Conservation (phyloP, 2,113 vertebrate genomes). For the Entelurus aequoreus region DNA sequence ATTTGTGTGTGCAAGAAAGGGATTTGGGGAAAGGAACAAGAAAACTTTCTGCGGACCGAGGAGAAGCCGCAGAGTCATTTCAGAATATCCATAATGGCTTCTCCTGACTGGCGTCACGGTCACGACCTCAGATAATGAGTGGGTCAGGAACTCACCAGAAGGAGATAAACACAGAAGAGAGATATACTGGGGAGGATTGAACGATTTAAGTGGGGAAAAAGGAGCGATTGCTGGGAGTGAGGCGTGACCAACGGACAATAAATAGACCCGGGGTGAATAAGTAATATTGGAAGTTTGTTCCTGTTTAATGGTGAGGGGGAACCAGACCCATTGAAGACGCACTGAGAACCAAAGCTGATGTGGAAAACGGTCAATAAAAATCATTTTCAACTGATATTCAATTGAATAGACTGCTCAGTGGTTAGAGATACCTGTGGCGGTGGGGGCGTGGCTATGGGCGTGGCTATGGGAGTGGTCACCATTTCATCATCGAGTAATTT, state of each 20-base stretch:
- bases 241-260: background rate
- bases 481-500: too few species aligned
- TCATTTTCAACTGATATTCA: too few species aligned
- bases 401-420: too few species aligned
- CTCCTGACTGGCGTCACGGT: background rate
- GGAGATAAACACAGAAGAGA: constrained; percentile 2
- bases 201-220: background rate
- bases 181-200: background rate
- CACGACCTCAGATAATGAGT: constrained; percentile 17
- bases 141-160: background rate
- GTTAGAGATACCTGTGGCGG: too few species aligned
- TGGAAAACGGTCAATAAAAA: too few species aligned
- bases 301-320: constrained; percentile 34
- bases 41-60: constrained; percentile 14
- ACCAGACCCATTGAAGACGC: constrained; percentile 14
- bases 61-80: constrained; percentile 22
- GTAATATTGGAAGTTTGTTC: constrained; percentile 34
- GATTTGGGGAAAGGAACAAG: constrained; percentile 17
- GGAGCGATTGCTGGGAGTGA: constrained; percentile 3
- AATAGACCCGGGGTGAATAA: constrained; percentile 25
- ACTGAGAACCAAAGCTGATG: background rate
- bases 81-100: constrained; percentile 9
- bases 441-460: too few species aligned
- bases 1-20: constrained; percentile 5
- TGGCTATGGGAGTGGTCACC: too few species aligned